Evolutionary conservation across 2,888 invertebrate genomes (phyloP).

Genomic region (Temnothorax ravouxi): DNA sequence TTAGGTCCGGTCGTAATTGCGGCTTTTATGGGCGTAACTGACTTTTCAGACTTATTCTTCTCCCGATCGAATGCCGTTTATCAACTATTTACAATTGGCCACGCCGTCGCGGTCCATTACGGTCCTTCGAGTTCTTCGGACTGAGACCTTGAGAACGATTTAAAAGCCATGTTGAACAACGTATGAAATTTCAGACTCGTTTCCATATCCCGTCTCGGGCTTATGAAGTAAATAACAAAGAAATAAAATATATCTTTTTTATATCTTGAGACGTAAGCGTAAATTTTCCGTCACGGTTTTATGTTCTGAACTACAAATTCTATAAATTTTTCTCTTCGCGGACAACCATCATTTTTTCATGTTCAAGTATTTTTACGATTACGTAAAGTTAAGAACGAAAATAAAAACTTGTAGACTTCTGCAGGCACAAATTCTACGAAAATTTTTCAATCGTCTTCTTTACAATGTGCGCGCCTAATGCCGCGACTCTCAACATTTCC

Average conservation of each 20-base stretch:
- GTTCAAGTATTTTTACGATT: too few relatives aligned
- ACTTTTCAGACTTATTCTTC: constrained; percentile 75
- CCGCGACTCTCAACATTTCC: not conserved
- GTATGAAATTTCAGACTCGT: not conserved
- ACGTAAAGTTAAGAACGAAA: too few relatives aligned
- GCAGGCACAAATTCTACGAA: too few relatives aligned
- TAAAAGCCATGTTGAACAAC: not conserved
- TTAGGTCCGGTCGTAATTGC: constrained; percentile 75
- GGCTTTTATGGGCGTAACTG: constrained; percentile 82
- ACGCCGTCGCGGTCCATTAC: constrained; percentile 53
- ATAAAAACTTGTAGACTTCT: too few relatives aligned
- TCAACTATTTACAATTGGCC: constrained; percentile 77
- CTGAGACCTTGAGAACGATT: constrained; percentile 33
- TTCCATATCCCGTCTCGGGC: not conserved
- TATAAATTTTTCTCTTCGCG: too few relatives aligned
- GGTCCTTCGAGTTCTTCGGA: not conserved
- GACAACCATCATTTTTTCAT: too few relatives aligned
- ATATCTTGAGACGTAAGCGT: not conserved
- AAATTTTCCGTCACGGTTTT: constrained; percentile 12
- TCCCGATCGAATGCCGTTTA: constrained; percentile 65
- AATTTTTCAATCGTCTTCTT: not conserved
- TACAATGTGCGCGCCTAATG: not conserved
- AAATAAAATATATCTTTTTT: not conserved
- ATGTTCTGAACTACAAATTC: not conserved
- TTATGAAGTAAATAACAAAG: not conserved